These are phyloP conservation scores for Cranoglanis bouderius DNA, from an alignment of 2,113 vertebrate species.

Conservation along the genomic window DNA sequence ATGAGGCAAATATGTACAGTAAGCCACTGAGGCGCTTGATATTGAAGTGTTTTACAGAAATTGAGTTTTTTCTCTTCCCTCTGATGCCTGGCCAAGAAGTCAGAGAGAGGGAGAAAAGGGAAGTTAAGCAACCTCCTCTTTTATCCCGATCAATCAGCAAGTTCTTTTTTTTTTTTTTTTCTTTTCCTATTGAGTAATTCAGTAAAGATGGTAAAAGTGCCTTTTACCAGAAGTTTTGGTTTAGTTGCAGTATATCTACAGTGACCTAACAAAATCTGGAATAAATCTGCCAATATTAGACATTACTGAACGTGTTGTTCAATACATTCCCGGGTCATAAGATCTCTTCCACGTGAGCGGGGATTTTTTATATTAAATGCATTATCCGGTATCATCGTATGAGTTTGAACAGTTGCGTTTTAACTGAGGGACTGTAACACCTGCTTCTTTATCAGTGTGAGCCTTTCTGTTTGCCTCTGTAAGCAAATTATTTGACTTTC, in stretches of 20 bases:
- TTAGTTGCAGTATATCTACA: slow-evolving; percentile 21
- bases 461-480: slow-evolving; percentile 29
- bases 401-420: neutral
- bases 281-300: neutral
- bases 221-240: slow-evolving; percentile 30
- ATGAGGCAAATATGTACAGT: slow-evolving; percentile 33
- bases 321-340: no score
- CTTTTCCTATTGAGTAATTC: slow-evolving; percentile 40
- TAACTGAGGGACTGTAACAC: neutral
- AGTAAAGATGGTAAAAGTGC: slow-evolving; percentile 27
- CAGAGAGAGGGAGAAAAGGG: slow-evolving; percentile 48
- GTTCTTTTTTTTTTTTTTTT: slow-evolving; percentile 34
- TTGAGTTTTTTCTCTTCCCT: slow-evolving; percentile 45
- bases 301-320: no score
- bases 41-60: slow-evolving; percentile 55
- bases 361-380: neutral
- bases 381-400: neutral
- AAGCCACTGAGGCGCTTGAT: slow-evolving; percentile 48
- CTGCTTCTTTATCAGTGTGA: neutral
- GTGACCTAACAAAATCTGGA: neutral
- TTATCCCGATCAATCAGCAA: slow-evolving; percentile 43
- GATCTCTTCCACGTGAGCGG: neutral
- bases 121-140: slow-evolving; percentile 56
- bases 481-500: slow-evolving; percentile 20
- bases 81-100: slow-evolving; percentile 24